phyloP scores from a whole-genome alignment of 2,888 invertebrate species.

The Sturmia bella region DNA sequence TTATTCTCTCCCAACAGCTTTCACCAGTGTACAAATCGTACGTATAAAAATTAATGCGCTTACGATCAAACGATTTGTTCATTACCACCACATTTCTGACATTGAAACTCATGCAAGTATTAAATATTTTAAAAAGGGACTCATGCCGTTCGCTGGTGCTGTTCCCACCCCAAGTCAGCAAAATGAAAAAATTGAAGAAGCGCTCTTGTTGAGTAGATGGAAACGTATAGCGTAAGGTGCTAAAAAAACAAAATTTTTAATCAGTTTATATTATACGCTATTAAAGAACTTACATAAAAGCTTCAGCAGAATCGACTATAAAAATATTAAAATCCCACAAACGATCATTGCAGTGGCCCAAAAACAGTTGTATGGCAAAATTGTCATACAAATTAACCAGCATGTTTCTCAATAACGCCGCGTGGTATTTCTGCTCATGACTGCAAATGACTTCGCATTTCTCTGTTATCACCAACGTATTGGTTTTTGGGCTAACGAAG shows the following conservation, averaged over 20 bases:
- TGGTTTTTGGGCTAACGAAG: conserved; percentile 72
- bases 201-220: conserved; percentile 71
- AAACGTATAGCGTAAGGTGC: conserved; percentile 69
- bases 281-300: conserved; percentile 73
- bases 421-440: conserved; percentile 64
- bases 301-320: conserved; percentile 72
- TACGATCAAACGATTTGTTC: conserved; percentile 49
- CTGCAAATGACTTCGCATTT: conserved; percentile 57
- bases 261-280: no score
- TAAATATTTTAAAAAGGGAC: conserved; percentile 71
- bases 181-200: conserved; percentile 74
- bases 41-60: conserved; percentile 65
- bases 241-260: conserved; percentile 43
- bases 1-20: conserved; percentile 61
- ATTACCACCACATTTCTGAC: conserved; percentile 76
- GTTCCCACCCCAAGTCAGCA: conserved; percentile 68
- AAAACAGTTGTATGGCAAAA: conserved; percentile 73
- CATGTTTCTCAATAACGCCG: conserved; percentile 70
- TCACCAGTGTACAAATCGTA: conserved; percentile 57
- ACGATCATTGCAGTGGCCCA: conserved; percentile 66
- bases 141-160: background rate
- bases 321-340: conserved; percentile 74
- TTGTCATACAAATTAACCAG: conserved; percentile 65
- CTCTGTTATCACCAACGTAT: conserved; percentile 72
- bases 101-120: conserved; percentile 66